A percentile compares a stretch with the other conserved stretches of the same genome.
phyloP scores from a whole-genome alignment of 1,140 invertebrate species.

The Brachionus rubens region DNA sequence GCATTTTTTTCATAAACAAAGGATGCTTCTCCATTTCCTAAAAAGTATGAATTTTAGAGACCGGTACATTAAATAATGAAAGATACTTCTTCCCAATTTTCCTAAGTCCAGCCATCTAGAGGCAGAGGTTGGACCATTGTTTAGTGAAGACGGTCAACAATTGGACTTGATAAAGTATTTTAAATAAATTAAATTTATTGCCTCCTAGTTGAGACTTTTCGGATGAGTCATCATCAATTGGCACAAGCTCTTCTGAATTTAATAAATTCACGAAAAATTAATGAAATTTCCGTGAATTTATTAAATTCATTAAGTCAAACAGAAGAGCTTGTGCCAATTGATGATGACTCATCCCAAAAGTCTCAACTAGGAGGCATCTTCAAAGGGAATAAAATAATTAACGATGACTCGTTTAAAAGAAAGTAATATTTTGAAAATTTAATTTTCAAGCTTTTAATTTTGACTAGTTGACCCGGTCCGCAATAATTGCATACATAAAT shows the following conservation, averaged over 20 bases:
- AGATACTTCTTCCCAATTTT: slow-evolving; percentile 46
- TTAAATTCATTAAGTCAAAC: background rate
- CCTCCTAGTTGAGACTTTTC: too few relatives aligned
- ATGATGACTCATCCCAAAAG: background rate
- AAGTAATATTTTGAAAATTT: slow-evolving; percentile 6
- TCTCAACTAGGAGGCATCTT: background rate
- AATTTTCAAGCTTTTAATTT: background rate
- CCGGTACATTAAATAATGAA: too few relatives aligned
- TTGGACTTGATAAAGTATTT: slow-evolving; percentile 10
- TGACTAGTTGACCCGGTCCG: too few relatives aligned
- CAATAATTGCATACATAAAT: too few relatives aligned
- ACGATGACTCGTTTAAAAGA: background rate
- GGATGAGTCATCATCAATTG: background rate
- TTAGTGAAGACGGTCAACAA: background rate
- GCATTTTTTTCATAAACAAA: slow-evolving; percentile 39
- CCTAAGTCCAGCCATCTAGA: slow-evolving; percentile 43
- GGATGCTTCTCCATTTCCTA: slow-evolving; percentile 47
- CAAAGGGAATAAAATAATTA: background rate
- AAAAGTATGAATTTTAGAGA: background rate
- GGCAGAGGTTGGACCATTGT: background rate
- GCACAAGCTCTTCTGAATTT: background rate
- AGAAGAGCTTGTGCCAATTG: background rate
- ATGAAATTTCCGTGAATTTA: background rate
- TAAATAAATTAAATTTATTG: background rate
- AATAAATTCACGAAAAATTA: background rate